A percentile compares a stretch with the other conserved stretches of the same genome.
Conservation (phyloP, 2,797 vertebrate genomes). For the Schizopygopsis malacanthus region DNA sequence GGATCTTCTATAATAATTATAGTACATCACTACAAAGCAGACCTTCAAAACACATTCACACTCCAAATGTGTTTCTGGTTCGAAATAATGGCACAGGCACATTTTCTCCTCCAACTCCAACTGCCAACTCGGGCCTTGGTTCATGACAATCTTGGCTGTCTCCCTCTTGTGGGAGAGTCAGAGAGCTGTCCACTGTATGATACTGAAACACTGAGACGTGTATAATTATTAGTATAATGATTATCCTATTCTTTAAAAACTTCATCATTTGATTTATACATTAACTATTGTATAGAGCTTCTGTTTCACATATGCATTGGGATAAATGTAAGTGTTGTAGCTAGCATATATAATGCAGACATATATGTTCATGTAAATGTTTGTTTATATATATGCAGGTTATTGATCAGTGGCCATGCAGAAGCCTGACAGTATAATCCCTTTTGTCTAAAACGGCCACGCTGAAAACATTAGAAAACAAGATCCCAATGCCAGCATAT, state of each 20-base stretch:
- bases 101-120: neutral
- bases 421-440: neutral
- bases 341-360: neutral
- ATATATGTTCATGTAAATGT: neutral
- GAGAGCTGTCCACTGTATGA: constrained; percentile 1
- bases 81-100: neutral
- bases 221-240: neutral
- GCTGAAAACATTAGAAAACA: neutral
- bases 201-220: neutral
- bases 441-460: constrained; percentile 7
- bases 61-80: neutral
- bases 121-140: neutral
- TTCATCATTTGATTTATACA: neutral
- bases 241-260: neutral
- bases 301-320: neutral
- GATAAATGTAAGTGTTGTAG: neutral
- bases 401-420: neutral
- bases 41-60: neutral
- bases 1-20: neutral
- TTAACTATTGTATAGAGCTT: neutral
- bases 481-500: neutral
- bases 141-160: constrained; percentile 34
- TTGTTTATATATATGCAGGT: neutral
- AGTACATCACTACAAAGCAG: neutral
- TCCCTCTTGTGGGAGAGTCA: constrained; percentile 51